Base-by-base conservation (phyloP, 2,113 vertebrate species). In the Tympanuchus pallidicinctus region DNA sequence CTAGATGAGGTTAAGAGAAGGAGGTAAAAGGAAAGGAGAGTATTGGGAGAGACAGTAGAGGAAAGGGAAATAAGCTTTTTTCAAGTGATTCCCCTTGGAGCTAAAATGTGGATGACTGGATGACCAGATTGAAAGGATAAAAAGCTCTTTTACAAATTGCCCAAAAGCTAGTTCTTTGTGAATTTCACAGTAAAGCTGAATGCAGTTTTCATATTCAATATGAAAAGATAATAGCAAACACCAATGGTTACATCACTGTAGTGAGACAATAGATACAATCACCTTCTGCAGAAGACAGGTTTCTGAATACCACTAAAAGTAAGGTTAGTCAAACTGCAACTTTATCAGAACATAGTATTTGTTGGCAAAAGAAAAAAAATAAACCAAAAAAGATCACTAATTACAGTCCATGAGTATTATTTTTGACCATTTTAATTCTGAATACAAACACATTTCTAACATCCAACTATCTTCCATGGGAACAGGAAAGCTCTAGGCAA, bases 171-270 rank as follows among this genome's bases (percentile, higher is more conserved):
- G 42, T 60, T 86, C 38, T 93, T 88, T 11, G 63, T 88, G 25
- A 93, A 89, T 96, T 96, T 97, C 79, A 63, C 13, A 81, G 63
- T 48, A 32, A 93, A 95, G 78, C 32, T 11, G 11, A 81, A 71
- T 56, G 24, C 22, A 86, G 54, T 82, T 93, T 93, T 92, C 74
- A 72, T 77, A 91, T 88, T 82, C 75, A 65, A 40, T 56, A 63
- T 5, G 43, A 75, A 69, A 77, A 93, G 57, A 76, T 74, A 56
- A 78, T 42, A 57, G 32, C 48, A 70, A 93, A 92, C 16, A 95
- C 90, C 48, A 3, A 9, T 34, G n/a, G 32, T 22, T 42, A 42
- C 52, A 20, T 30, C 63, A 38, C 24, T n/a, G 32, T 13, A 73
- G 69, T 60, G 30, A 91, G 83, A 75, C 60, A 71, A 90, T 71